phyloP scores from a whole-genome alignment of 1,140 invertebrate genomes.

The Drosophila busckii region DNA sequence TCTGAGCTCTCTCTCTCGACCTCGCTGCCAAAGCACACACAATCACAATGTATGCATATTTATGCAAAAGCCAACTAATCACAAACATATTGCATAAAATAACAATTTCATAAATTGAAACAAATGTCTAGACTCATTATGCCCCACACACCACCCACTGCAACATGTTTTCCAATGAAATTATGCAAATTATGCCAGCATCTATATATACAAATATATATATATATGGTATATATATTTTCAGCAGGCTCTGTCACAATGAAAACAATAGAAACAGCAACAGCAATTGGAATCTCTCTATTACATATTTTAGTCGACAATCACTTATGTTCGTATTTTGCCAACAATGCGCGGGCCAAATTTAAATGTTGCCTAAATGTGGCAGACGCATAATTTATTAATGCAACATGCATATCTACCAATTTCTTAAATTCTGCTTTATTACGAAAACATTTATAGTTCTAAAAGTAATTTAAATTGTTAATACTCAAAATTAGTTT shows the following conservation, averaged over 20 bases:
- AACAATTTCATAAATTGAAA: slow-evolving; percentile 61
- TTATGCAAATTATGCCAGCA: slow-evolving; percentile 54
- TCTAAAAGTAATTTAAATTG: too few species aligned
- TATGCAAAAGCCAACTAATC: slow-evolving; percentile 56
- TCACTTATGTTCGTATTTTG: too few species aligned
- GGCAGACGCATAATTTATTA: too few species aligned
- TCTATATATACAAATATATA: background rate
- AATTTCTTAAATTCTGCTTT: too few species aligned
- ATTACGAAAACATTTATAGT: too few species aligned
- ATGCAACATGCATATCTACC: too few species aligned
- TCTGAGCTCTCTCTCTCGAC: background rate
- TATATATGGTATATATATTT: too few species aligned
- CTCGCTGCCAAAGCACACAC: background rate
- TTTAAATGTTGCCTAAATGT: too few species aligned
- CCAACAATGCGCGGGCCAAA: too few species aligned
- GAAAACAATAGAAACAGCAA: slow-evolving; percentile 5
- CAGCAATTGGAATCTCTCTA: too few species aligned
- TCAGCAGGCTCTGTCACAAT: slow-evolving; percentile 2
- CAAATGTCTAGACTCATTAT: slow-evolving; percentile 68
- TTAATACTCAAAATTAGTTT: too few species aligned
- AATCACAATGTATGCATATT: slow-evolving; percentile 24
- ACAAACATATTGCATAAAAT: slow-evolving; percentile 68
- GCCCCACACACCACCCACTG: slow-evolving; percentile 15
- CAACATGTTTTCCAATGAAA: slow-evolving; percentile 56
- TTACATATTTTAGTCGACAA: too few species aligned